Percentiles rank a stretch among this genome's conserved stretches.
Conservation (phyloP, 2,797 vertebrate species). For the Phalloptychus januarius region DNA sequence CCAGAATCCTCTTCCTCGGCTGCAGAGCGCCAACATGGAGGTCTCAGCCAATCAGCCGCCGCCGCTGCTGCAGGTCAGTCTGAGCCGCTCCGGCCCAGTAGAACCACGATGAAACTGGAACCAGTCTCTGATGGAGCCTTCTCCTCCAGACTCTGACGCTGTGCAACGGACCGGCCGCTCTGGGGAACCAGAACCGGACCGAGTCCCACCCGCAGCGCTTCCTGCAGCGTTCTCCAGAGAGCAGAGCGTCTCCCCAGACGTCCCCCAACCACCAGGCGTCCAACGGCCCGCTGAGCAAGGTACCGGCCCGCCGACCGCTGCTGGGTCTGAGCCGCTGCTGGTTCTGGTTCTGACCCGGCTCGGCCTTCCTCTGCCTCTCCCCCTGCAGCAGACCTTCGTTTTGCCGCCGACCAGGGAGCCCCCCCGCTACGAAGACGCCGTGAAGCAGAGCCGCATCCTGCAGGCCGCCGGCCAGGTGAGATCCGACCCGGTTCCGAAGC, state of each 20-base stretch:
- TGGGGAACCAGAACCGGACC: slow-evolving; percentile 77
- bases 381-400: slow-evolving; percentile 84
- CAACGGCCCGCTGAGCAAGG: slow-evolving; percentile 89
- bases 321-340: not conserved
- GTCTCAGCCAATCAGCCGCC: slow-evolving; percentile 73
- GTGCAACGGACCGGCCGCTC: slow-evolving; percentile 74
- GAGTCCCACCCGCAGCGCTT: slow-evolving; percentile 84
- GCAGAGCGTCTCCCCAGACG: slow-evolving; percentile 73
- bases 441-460: slow-evolving; percentile 90
- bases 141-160: slow-evolving; percentile 85
- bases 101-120: not conserved
- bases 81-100: not conserved
- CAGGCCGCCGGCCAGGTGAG: slow-evolving; percentile 80
- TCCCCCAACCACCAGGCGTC: slow-evolving; percentile 82
- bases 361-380: slow-evolving; percentile 15
- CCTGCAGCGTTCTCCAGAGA: slow-evolving; percentile 80
- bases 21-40: slow-evolving; percentile 81
- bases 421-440: slow-evolving; percentile 94
- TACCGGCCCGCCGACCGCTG: slow-evolving; percentile 34
- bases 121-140: not conserved
- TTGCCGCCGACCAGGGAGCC: slow-evolving; percentile 86
- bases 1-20: slow-evolving; percentile 78
- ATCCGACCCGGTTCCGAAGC: no score
- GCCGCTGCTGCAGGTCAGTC: slow-evolving; percentile 85
- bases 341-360: no score